Evolutionary conservation across 2,113 vertebrate species (phyloP).

Genomic region (Pseudopipra pipra): DNA sequence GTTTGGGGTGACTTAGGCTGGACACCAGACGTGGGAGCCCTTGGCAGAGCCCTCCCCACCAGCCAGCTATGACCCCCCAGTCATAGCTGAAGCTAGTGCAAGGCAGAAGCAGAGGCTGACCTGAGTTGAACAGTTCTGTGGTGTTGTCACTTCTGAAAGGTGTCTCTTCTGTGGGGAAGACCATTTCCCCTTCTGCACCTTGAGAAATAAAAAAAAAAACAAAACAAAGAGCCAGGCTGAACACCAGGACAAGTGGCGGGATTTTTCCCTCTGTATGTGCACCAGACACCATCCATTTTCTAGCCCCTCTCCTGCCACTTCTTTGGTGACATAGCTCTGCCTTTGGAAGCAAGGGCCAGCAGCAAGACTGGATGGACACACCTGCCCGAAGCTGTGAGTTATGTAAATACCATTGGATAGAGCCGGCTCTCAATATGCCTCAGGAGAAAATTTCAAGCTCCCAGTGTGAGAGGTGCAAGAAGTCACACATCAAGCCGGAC

Average conservation of each 20-base stretch:
- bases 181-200: constrained; percentile 56
- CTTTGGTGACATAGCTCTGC: background rate
- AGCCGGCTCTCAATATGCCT: background rate
- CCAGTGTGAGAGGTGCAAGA: background rate
- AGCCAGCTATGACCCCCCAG: background rate
- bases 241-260: background rate
- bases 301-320: background rate
- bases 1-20: background rate
- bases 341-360: background rate
- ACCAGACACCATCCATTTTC: background rate
- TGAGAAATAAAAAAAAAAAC: background rate
- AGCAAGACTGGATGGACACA: background rate
- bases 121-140: constrained; percentile 82
- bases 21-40: background rate
- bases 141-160: constrained; percentile 80
- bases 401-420: background rate
- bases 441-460: background rate
- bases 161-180: constrained; percentile 57
- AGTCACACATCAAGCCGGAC: background rate
- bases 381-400: background rate
- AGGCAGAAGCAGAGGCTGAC: constrained; percentile 66
- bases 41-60: background rate
- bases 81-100: background rate
- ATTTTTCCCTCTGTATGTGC: background rate
- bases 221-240: background rate